Base-by-base conservation (phyloP, 30 jellyfish, hydroid and myxozoan genomes). In the Pseudorhiza aurosa region DNA sequence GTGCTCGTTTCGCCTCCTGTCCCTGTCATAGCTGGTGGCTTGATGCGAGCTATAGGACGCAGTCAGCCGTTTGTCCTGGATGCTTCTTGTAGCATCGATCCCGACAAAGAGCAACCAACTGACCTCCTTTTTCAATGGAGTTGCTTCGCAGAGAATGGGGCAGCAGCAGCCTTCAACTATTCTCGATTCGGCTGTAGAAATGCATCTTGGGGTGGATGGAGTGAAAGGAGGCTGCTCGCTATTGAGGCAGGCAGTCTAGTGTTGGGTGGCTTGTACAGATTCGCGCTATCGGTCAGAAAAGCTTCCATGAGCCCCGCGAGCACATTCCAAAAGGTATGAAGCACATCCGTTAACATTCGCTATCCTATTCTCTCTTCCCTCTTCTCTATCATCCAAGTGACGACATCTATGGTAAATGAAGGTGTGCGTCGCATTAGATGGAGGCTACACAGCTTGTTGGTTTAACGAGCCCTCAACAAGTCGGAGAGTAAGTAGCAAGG, bases 21-120 rank as follows among this genome's bases (percentile, higher is more conserved):
- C n/a, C 97, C 99, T 3, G 64, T 55, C 3, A 87, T 93, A 39
- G 14, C 44, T 1, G 99, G 99, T 10, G 99, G 99, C 3, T 17
- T 60, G 9, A 4, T 14, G 8, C 88, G 94, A n/a, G 29, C 33
- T 11, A 46, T 86, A 22, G 97, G 97, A 39, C 43, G 26, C 26
- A 69, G 67, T 37, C 95, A 93, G 58, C 24, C 81, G 0, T n/a
- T 87, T 32, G 30, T 26, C 7, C 35, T 93, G 68, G 85, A 87
- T 65, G 96, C 89, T 4, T 62, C 92, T 33, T 37, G 46, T 11
- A 69, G 90, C 40, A 82, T 80, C 22, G 95, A 86, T 65, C 96
- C 97, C 9, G 96, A 86, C 39, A 14, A 21, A 6, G 62, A 32
- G 8, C 40, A 37, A 30, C 58, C 72, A 12, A 25, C 76, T 11